phyloP scores from a whole-genome alignment of 2,888 invertebrate species.

The Drosophila emarginata region DNA sequence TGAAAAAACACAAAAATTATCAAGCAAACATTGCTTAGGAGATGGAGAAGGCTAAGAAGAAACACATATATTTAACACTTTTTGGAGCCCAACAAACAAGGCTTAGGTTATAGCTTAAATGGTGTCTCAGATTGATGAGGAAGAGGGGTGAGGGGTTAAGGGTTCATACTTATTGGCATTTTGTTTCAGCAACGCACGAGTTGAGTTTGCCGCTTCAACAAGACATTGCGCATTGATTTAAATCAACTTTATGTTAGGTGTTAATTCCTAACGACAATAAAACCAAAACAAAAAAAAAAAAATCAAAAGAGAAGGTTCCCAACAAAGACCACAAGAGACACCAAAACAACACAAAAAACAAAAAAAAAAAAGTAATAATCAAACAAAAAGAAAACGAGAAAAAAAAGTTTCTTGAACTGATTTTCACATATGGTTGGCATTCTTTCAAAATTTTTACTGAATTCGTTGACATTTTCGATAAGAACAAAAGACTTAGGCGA shows the following conservation, averaged over 20 bases:
- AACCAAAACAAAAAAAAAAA: slow-evolving; percentile 20
- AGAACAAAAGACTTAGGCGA: slow-evolving; percentile 66
- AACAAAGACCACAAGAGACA: background rate
- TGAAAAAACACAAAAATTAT: slow-evolving; percentile 65
- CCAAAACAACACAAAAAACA: background rate
- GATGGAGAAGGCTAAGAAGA: slow-evolving; percentile 23
- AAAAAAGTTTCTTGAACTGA: slow-evolving; percentile 51
- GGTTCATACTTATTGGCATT: slow-evolving; percentile 59
- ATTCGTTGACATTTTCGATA: slow-evolving; percentile 64
- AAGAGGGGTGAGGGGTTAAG: background rate
- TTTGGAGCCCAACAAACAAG: slow-evolving; percentile 76
- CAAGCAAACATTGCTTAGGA: slow-evolving; percentile 64
- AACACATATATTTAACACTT: slow-evolving; percentile 73
- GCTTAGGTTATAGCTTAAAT: background rate
- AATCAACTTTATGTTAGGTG: slow-evolving; percentile 64
- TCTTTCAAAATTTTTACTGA: slow-evolving; percentile 29
- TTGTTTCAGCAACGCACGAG: slow-evolving; percentile 75
- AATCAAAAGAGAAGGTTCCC: slow-evolving; percentile 1
- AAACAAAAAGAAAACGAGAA: background rate
- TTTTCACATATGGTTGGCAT: slow-evolving; percentile 42
- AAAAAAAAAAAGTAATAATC: background rate
- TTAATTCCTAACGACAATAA: slow-evolving; percentile 67
- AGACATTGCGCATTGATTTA: slow-evolving; percentile 72
- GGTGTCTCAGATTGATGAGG: background rate
- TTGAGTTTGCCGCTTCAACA: slow-evolving; percentile 55